phyloP scores from a whole-genome alignment of 2,113 vertebrate species.

The Lathamus discolor region DNA sequence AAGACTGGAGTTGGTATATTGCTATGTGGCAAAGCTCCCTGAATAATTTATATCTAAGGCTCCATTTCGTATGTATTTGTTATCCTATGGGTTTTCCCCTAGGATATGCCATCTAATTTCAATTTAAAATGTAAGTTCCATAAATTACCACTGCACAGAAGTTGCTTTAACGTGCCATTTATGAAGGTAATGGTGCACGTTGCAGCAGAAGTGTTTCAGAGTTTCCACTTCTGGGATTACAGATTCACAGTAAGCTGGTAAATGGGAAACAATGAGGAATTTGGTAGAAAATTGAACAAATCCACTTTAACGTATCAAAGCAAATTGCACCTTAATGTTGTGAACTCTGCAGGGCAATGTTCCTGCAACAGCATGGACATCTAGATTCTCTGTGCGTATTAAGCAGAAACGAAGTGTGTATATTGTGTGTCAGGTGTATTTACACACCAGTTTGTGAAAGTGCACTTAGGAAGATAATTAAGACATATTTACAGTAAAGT shows the following conservation, averaged over 20 bases:
- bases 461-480: neutral
- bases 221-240: constrained; percentile 12
- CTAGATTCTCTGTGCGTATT: neutral
- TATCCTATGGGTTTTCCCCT: constrained; percentile 37
- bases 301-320: neutral
- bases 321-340: neutral
- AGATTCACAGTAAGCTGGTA: neutral
- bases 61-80: constrained; percentile 40
- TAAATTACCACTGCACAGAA: constrained; percentile 24
- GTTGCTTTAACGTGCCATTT: constrained; percentile 23
- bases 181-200: constrained; percentile 4
- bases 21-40: neutral
- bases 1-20: neutral
- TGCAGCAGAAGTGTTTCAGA: constrained; percentile 6
- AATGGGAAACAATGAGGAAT: neutral
- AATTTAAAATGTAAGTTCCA: constrained; percentile 30
- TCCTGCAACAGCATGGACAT: neutral
- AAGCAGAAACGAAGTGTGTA: neutral
- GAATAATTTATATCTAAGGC: constrained; percentile 33
- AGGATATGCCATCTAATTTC: constrained; percentile 43
- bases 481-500: neutral
- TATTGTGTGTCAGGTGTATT: neutral
- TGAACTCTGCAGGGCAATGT: neutral
- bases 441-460: neutral
- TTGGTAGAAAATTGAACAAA: constrained; percentile 8